Evolutionary conservation across 1,140 invertebrate genomes (phyloP).

Genomic region (Hormaphis cornu): DNA sequence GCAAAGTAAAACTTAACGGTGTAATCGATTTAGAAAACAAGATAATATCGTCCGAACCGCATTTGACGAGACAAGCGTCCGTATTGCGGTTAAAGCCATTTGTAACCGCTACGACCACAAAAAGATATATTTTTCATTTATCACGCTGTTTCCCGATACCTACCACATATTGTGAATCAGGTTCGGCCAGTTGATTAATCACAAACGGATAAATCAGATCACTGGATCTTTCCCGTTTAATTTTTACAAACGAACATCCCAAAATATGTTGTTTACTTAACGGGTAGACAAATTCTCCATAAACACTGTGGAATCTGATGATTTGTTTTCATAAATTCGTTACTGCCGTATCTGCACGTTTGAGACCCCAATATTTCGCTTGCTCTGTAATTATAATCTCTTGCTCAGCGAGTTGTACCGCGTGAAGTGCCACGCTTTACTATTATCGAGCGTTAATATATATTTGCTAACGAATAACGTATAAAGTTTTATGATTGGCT

Average conservation of each 20-base stretch:
- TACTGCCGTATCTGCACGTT: background rate
- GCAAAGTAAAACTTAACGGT: background rate
- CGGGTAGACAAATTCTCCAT: background rate
- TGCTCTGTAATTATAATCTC: background rate
- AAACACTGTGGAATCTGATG: background rate
- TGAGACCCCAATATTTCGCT: background rate
- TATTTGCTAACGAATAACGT: conserved; percentile 11
- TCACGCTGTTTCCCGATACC: background rate
- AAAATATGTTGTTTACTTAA: background rate
- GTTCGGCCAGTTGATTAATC: conserved; percentile 1
- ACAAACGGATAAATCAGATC: background rate
- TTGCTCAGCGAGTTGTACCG: background rate
- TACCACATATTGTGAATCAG: background rate
- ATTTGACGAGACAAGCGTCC: background rate
- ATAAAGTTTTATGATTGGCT: conserved; percentile 3
- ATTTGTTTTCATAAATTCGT: too few relatives aligned
- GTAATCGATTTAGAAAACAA: background rate
- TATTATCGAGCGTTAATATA: background rate
- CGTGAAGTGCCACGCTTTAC: background rate
- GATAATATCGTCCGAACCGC: background rate
- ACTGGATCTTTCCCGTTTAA: background rate
- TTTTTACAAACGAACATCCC: background rate
- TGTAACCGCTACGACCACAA: background rate
- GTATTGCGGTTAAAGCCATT: background rate
- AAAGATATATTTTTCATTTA: background rate